Conservation (phyloP, 1,140 invertebrate genomes). For the Probaryconus sp. region DNA sequence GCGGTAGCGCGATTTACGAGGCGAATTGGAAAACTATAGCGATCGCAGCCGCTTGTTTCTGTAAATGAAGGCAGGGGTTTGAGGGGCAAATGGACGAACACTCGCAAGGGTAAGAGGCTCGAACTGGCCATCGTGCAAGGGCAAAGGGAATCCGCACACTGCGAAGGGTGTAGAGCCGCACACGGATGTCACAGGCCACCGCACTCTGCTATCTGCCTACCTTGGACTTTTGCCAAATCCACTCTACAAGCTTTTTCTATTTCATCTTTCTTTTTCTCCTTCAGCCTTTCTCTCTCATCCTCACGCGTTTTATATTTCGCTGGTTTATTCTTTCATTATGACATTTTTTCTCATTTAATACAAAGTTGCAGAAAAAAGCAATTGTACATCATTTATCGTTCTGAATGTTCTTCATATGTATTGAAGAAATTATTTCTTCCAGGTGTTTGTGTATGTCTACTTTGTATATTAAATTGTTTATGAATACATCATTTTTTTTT, state of each 20-base stretch:
- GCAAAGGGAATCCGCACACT: conserved; percentile 5
- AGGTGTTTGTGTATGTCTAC: no score
- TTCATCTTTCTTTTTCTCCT: conserved; percentile 64
- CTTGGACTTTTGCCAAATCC: conserved; percentile 70
- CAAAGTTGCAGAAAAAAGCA: no score
- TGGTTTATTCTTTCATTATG: conserved; percentile 71
- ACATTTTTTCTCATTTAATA: no score
- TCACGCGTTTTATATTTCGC: conserved; percentile 45
- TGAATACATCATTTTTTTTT: no score
- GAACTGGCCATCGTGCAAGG: conserved; percentile 25
- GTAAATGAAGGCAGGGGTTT: conserved; percentile 20
- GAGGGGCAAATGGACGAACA: conserved; percentile 44
- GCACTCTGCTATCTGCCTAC: conserved; percentile 36
- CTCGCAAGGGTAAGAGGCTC: conserved; percentile 25
- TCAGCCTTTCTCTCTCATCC: no score
- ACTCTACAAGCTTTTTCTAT: conserved; percentile 71
- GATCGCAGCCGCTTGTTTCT: conserved; percentile 32
- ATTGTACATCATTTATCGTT: no score
- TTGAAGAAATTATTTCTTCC: no score
- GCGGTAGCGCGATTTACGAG: conserved; percentile 65
- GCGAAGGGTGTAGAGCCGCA: conserved; percentile 42
- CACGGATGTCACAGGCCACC: conserved; percentile 59
- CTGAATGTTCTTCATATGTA: no score
- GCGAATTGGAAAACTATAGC: conserved; percentile 65
- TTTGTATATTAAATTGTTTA: no score